Evolutionary conservation across 2,797 vertebrate genomes (phyloP).

Genomic region (Sebastes itinus): DNA sequence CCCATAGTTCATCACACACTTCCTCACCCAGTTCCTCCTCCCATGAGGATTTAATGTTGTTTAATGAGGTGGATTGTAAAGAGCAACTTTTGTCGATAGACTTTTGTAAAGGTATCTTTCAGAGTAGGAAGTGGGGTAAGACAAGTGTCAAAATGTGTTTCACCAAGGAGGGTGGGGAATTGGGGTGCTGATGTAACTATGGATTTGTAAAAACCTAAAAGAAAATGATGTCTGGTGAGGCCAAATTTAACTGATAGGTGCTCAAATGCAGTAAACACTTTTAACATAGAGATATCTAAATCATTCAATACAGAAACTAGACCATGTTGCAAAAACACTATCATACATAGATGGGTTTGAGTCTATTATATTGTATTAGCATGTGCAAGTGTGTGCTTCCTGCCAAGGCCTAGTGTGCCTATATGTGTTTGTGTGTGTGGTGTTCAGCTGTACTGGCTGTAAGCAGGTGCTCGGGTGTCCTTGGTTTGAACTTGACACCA

Average conservation of each 20-base stretch:
- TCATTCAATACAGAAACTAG: background rate
- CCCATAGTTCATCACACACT: background rate
- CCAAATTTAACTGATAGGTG: background rate
- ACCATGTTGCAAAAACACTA: background rate
- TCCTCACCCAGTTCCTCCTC: background rate
- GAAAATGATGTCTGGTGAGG: background rate
- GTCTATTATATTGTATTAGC: background rate
- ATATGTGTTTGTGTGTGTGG: background rate
- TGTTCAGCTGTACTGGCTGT: slow-evolving; percentile 9
- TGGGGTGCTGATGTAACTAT: rapidly evolving
- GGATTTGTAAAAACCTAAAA: background rate
- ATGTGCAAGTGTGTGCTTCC: background rate
- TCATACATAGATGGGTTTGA: background rate
- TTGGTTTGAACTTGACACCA: slow-evolving; percentile 70
- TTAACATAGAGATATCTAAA: background rate
- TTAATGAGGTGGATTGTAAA: background rate
- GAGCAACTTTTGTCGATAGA: background rate
- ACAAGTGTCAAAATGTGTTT: too few relatives aligned
- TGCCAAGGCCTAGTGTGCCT: background rate
- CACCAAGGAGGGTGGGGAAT: background rate
- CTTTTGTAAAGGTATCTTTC: background rate
- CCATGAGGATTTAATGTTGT: background rate
- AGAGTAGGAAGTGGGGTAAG: too few relatives aligned
- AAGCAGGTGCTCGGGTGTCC: slow-evolving; percentile 57
- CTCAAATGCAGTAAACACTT: background rate